Percentiles rank a stretch among this genome's conserved stretches.
These are phyloP conservation scores for Pollenia angustigena DNA, from an alignment of 2,888 invertebrate genomes.

Conservation along the genomic window DNA sequence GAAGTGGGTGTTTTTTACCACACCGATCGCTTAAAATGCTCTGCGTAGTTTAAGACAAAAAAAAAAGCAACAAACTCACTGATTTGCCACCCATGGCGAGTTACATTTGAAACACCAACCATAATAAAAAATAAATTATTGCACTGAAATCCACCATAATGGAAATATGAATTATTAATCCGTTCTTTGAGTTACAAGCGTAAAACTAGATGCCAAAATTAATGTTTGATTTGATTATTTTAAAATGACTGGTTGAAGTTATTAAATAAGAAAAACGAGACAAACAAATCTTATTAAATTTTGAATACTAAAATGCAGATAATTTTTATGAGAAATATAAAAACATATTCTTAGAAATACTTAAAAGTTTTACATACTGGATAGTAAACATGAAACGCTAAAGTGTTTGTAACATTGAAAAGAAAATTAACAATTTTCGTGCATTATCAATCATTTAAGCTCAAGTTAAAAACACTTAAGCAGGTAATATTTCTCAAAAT, in stretches of 20 bases:
- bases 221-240: constrained; percentile 70
- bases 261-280: constrained; percentile 9
- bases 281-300: constrained; percentile 8
- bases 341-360: neutral
- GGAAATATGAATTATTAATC: constrained; percentile 56
- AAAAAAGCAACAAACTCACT: constrained; percentile 35
- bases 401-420: too few species aligned
- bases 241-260: constrained; percentile 69
- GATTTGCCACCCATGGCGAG: constrained; percentile 69
- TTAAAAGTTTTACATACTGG: too few species aligned
- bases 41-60: constrained; percentile 50
- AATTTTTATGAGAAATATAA: neutral
- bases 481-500: too few species aligned
- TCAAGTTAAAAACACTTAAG: too few species aligned
- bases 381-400: too few species aligned
- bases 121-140: constrained; percentile 43
- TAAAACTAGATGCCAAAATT: constrained; percentile 70
- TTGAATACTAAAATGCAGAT: neutral
- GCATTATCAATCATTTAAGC: too few species aligned
- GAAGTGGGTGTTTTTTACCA: constrained; percentile 63
- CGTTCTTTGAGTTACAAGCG: constrained; percentile 59
- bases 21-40: constrained; percentile 24
- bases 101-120: constrained; percentile 47
- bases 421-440: too few species aligned
- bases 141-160: constrained; percentile 17